Conservation (phyloP, 2,888 invertebrate genomes). For the Heliconius ethilla region DNA sequence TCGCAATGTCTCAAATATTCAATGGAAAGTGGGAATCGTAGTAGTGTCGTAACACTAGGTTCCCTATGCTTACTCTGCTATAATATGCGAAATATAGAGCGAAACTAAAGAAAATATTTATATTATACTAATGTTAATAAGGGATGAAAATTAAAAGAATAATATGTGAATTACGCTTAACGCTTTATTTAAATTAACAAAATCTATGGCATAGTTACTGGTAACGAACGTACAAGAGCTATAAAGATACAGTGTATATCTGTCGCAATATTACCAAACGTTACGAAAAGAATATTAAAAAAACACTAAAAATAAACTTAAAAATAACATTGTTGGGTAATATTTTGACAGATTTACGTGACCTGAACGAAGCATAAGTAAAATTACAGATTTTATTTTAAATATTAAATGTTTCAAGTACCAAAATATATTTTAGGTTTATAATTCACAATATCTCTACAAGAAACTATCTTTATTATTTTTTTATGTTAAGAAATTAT, state of each 20-base stretch:
- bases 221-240: constrained; percentile 69
- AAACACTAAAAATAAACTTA: constrained; percentile 31
- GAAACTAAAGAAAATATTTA: too few species aligned
- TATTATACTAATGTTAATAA: background rate
- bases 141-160: constrained; percentile 49
- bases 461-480: background rate
- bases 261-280: constrained; percentile 36
- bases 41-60: background rate
- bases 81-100: background rate
- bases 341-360: constrained; percentile 23
- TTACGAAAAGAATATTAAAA: constrained; percentile 24
- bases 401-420: constrained; percentile 5
- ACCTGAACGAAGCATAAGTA: constrained; percentile 7
- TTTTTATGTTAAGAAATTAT: background rate
- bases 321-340: constrained; percentile 23
- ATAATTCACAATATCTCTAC: constrained; percentile 18
- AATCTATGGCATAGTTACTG: constrained; percentile 81
- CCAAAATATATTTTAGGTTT: constrained; percentile 10
- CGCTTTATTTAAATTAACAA: constrained; percentile 77
- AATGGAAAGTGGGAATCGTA: too few species aligned
- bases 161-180: constrained; percentile 62
- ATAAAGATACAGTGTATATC: background rate
- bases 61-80: background rate
- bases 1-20: background rate
- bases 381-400: background rate